Conservation (phyloP, 2,888 invertebrate genomes). For the Apeira syringaria region DNA sequence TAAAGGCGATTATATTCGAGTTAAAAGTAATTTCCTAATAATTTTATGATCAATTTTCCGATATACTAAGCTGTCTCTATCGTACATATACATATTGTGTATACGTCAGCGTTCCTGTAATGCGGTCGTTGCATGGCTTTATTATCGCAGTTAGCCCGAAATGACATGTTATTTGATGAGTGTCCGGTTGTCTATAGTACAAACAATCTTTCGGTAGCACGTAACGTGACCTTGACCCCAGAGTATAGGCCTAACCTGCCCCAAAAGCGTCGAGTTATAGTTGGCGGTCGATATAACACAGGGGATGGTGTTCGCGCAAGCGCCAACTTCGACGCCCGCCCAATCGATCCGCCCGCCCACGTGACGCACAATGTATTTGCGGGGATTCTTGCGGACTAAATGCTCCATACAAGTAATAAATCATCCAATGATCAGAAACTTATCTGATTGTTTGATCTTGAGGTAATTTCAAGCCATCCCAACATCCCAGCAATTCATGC, state of each 20-base stretch:
- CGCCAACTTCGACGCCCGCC: conserved; percentile 58
- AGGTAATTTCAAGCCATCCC: too few relatives aligned
- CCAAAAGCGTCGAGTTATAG: conserved; percentile 77
- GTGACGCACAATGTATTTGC: conserved; percentile 81
- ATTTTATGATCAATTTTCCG: too few relatives aligned
- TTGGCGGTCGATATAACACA: conserved; percentile 71
- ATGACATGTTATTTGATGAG: conserved; percentile 23
- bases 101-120: not conserved
- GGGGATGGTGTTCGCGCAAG: conserved; percentile 70
- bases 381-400: conserved; percentile 74
- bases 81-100: too few relatives aligned
- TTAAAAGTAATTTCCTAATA: too few relatives aligned
- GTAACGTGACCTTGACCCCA: conserved; percentile 80
- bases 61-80: too few relatives aligned
- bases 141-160: conserved; percentile 14
- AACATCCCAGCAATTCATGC: too few relatives aligned
- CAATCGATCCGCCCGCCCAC: conserved; percentile 78
- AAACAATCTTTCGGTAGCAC: conserved; percentile 52
- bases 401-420: conserved; percentile 37
- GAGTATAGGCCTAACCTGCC: conserved; percentile 83
- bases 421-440: conserved; percentile 26
- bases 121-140: not conserved
- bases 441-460: too few relatives aligned
- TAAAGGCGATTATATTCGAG: too few relatives aligned
- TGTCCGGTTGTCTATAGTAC: conserved; percentile 27